Evolutionary conservation across 1,140 invertebrate genomes (phyloP).

Genomic region (Doryteuthis pealeii): DNA sequence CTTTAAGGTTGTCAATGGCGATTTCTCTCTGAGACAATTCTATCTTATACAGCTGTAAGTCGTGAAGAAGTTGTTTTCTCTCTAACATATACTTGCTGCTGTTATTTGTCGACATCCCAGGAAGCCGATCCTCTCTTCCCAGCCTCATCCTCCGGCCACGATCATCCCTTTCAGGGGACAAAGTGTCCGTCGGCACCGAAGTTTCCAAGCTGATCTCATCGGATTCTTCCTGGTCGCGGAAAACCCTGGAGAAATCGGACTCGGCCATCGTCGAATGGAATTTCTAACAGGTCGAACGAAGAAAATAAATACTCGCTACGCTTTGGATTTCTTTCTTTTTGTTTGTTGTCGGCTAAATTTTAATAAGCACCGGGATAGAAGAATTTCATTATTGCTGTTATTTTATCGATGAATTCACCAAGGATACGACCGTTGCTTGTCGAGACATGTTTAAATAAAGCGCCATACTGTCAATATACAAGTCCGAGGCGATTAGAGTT

Average conservation of each 20-base stretch:
- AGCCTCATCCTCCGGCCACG: conserved; percentile 29
- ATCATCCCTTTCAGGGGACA: conserved; percentile 45
- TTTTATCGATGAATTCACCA: no score
- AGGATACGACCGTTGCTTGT: no score
- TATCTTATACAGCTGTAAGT: conserved; percentile 59
- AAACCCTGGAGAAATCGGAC: conserved; percentile 49
- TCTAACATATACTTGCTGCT: conserved; percentile 49
- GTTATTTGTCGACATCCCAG: no score
- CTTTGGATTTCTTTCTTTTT: no score
- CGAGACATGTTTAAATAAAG: no score
- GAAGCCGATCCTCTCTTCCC: conserved; percentile 40
- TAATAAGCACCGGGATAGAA: no score
- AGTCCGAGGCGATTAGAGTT: no score
- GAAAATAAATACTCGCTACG: no score
- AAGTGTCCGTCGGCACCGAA: conserved; percentile 51
- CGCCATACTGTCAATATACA: no score
- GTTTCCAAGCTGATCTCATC: conserved; percentile 53
- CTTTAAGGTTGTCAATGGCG: conserved; percentile 56
- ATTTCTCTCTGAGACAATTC: conserved; percentile 59
- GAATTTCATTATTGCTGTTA: no score
- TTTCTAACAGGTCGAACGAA: no score
- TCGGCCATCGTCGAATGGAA: conserved; percentile 37
- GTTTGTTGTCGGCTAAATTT: no score
- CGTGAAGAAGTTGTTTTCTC: conserved; percentile 58
- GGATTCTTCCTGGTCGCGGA: conserved; percentile 51